Conservation (phyloP, 2,888 invertebrate species). For the Lycocerus yunnanus region DNA sequence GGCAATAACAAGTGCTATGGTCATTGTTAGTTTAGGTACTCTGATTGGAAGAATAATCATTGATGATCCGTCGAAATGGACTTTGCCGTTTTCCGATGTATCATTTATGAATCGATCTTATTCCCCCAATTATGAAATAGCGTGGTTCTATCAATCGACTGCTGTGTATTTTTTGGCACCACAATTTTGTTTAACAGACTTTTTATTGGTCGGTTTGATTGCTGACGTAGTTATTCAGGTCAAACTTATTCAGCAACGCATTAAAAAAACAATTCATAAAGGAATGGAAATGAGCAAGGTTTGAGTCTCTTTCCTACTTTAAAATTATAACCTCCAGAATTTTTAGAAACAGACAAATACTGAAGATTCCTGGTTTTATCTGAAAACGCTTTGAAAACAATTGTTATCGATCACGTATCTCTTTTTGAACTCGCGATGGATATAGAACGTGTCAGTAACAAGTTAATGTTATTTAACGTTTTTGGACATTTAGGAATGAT, state of each 20-base stretch:
- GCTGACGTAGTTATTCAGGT: neutral
- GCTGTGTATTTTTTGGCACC: neutral
- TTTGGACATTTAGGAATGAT: conserved; percentile 2
- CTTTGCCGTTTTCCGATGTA: conserved; percentile 6
- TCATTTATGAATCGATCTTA: conserved; percentile 4
- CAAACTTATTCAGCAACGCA: neutral
- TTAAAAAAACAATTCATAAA: neutral
- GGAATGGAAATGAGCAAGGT: neutral
- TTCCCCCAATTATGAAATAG: conserved; percentile 21
- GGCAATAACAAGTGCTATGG: neutral
- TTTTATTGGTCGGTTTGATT: neutral
- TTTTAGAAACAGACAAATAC: neutral
- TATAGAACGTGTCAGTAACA: neutral
- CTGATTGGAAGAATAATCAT: neutral
- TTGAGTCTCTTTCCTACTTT: neutral
- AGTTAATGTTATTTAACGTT: neutral
- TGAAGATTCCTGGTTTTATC: neutral
- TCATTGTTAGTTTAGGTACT: neutral
- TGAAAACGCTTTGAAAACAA: neutral
- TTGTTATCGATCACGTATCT: neutral
- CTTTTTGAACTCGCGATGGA: neutral
- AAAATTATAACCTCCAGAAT: neutral
- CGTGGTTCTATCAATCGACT: conserved; percentile 6
- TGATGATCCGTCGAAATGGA: conserved; percentile 1
- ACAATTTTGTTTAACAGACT: neutral